Percentiles rank a stretch among this genome's conserved stretches.
phyloP scores from a whole-genome alignment of 2,797 vertebrate genomes.

The Danio kyathit region DNA sequence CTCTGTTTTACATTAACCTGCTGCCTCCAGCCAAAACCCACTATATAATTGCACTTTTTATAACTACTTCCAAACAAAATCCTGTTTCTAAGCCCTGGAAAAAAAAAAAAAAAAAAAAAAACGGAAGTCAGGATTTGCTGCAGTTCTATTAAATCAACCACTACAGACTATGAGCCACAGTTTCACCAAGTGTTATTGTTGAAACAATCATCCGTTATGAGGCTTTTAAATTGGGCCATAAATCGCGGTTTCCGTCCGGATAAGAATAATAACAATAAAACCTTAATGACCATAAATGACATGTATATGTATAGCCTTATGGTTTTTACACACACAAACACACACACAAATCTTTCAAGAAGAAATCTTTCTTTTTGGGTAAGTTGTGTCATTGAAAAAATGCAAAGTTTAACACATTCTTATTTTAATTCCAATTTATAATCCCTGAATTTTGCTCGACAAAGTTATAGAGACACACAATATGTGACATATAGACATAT shows the following conservation, averaged over 20 bases:
- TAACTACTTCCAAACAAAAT: conserved; percentile 11
- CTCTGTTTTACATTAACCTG: conserved; percentile 49
- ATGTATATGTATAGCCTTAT: no score
- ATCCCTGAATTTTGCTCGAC: background rate
- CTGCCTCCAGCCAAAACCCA: conserved; percentile 36
- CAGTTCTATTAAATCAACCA: conserved; percentile 12
- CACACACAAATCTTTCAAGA: no score
- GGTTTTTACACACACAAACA: no score
- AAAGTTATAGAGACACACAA: background rate
- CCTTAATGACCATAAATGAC: background rate
- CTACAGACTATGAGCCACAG: background rate
- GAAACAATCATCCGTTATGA: conserved; percentile 12
- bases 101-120: background rate
- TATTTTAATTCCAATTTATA: no score
- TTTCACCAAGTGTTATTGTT: conserved; percentile 14
- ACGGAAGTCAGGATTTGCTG: background rate
- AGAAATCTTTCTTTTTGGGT: no score
- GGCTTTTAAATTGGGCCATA: conserved; percentile 15
- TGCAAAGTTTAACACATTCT: no score
- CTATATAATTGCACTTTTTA: conserved; percentile 46
- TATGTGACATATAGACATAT: no score
- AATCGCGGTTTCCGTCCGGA: background rate
- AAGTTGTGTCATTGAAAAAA: no score
- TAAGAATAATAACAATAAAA: background rate
- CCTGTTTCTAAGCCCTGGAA: background rate